Conservation (phyloP, 2,797 vertebrate genomes). For the Poeciliopsis infans region DNA sequence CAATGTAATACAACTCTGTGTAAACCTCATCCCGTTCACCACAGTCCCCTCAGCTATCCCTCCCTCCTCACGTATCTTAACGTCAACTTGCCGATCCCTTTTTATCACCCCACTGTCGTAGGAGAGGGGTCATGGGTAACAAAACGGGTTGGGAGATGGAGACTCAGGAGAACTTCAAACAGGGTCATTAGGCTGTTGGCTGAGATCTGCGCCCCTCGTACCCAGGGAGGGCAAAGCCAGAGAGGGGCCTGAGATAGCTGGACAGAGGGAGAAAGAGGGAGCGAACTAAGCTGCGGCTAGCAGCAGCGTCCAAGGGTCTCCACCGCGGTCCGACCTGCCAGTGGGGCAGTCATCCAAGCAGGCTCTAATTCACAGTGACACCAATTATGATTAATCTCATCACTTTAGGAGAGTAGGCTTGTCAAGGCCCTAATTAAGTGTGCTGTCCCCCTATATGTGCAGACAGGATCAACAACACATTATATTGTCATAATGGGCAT, state of each 20-base stretch:
- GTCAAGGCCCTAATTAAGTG: constrained; percentile 99
- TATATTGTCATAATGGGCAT: constrained; percentile 95
- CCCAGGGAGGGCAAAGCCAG: constrained; percentile 68
- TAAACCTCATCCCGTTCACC: constrained; percentile 38
- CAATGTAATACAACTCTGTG: constrained; percentile 56
- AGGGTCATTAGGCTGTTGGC: constrained; percentile 82
- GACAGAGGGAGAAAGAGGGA: constrained; percentile 46
- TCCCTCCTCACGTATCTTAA: constrained; percentile 90
- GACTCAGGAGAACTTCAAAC: constrained; percentile 80
- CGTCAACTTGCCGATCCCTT: constrained; percentile 76
- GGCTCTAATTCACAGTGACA: constrained; percentile 97
- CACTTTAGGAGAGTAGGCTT: constrained; percentile 96
- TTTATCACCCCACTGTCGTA: constrained; percentile 75
- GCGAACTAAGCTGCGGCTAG: constrained; percentile 74
- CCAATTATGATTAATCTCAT: constrained; percentile 99
- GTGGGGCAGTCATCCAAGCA: constrained; percentile 89
- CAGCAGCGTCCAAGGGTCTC: constrained; percentile 93
- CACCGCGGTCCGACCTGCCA: constrained; percentile 93
- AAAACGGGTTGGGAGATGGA: constrained; percentile 66
- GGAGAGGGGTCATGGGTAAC: constrained; percentile 79
- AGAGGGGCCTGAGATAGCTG: constrained; percentile 69
- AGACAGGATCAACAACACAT: constrained; percentile 92
- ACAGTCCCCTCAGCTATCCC: constrained; percentile 40
- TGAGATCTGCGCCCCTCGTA: constrained; percentile 74
- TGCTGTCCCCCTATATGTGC: constrained; percentile 92